Evolutionary conservation across 2,797 vertebrate species (phyloP).

Genomic region (Merluccius polli): DNA sequence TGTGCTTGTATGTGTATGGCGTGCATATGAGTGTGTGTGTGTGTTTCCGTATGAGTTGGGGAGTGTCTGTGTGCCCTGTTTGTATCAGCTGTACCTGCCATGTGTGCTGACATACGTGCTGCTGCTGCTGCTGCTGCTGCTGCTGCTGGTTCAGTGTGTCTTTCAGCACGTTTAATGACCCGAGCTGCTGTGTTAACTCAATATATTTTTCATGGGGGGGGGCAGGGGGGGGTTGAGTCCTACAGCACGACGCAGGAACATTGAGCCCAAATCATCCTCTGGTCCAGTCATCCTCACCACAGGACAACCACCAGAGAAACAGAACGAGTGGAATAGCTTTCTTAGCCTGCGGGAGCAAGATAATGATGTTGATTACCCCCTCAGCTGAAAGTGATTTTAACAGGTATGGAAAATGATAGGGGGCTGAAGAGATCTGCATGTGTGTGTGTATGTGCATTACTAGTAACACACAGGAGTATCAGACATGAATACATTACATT

Average conservation of each 20-base stretch:
- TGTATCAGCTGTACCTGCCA: constrained; percentile 42
- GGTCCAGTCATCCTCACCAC: not conserved
- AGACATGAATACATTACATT: no score
- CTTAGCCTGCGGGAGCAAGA: constrained; percentile 16
- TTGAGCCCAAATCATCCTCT: not conserved
- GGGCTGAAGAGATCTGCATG: not conserved
- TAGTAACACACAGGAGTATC: no score
- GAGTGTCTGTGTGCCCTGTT: not conserved
- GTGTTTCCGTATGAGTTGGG: not conserved
- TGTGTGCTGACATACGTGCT: constrained; percentile 17
- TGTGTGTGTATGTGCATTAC: no score
- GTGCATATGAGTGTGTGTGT: not conserved
- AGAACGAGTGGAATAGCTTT: constrained; percentile 5
- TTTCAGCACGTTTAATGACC: constrained; percentile 49
- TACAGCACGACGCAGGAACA: constrained; percentile 5
- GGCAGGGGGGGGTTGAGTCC: constrained; percentile 3
- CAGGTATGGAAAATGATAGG: not conserved
- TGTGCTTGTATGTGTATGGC: not conserved
- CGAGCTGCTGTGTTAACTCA: constrained; percentile 30
- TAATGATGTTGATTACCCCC: constrained; percentile 24
- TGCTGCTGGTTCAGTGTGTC: constrained; percentile 33
- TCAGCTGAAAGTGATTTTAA: constrained; percentile 2
- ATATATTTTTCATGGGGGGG: not conserved
- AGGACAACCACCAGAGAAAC: not conserved
- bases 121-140: constrained; percentile 18